A percentile compares a stretch with the other conserved stretches of the same genome.
These are phyloP conservation scores for Galeruca laticollis DNA, from an alignment of 2,888 invertebrate species.

Conservation along the genomic window DNA sequence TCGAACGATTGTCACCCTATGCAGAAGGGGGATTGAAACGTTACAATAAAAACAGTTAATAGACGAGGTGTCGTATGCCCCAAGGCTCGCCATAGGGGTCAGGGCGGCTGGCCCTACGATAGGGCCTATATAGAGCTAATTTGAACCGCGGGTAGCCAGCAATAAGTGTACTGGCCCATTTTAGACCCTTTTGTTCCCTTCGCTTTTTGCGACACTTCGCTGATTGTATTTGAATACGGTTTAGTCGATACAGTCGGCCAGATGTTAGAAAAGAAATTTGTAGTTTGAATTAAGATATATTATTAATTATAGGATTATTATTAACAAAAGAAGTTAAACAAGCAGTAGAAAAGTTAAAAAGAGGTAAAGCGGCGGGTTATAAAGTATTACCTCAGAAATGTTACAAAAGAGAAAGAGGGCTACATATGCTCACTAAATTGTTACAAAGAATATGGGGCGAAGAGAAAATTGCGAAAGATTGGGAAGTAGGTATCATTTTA, in stretches of 20 bases:
- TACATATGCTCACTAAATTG: no score
- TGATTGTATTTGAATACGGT: slow-evolving; percentile 65
- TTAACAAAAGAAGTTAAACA: no score
- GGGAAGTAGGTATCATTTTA: no score
- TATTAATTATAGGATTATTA: not conserved
- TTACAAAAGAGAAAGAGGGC: no score
- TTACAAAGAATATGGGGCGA: no score
- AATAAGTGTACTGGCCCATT: slow-evolving; percentile 63
- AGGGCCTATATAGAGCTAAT: slow-evolving; percentile 64
- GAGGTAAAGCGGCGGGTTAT: no score
- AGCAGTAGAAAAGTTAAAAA: no score
- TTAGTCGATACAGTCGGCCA: slow-evolving; percentile 51
- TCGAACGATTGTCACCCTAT: slow-evolving; percentile 53
- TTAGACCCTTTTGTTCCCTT: slow-evolving; percentile 52
- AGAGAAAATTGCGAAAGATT: no score
- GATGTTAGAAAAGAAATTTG: slow-evolving; percentile 32
- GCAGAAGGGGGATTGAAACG: slow-evolving; percentile 64
- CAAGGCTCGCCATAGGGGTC: slow-evolving; percentile 63
- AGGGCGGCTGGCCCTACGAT: slow-evolving; percentile 61
- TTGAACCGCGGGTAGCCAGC: slow-evolving; percentile 67
- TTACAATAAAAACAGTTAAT: slow-evolving; percentile 68
- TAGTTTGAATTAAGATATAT: not conserved
- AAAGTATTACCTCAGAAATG: no score
- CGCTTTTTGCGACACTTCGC: slow-evolving; percentile 62
- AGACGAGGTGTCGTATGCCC: slow-evolving; percentile 67